Evolutionary conservation across 2,797 vertebrate genomes (phyloP), one percentile per base, ranked within the genome.

Genomic region (Syndactyla subalaris): DNA sequence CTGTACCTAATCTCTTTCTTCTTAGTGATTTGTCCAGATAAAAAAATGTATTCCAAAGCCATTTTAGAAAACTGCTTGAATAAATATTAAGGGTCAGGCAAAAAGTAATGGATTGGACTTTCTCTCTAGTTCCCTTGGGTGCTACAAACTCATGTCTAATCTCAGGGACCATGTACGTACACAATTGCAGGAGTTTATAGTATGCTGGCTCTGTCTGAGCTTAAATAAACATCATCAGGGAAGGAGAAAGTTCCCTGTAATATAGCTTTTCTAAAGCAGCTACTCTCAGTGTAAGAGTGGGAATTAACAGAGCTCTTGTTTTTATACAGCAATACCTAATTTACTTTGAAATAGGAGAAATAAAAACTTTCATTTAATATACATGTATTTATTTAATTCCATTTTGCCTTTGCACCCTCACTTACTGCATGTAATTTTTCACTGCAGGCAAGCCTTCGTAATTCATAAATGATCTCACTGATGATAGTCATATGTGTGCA

Each of bases 131-230:
- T 79, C 34, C 29, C 23, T 45, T 80, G 32, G 12, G 39, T 74
- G 30, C 23, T 49, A 63, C 16, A 63, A 61, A 87, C 0, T 1
- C 27, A 27, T 1, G 3, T 36, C 24, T 57, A 14, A 94, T 59
- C 48, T 63, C 45, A 68, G 52, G 55, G 45, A 87, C 38, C 1
- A 1, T 0, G 3, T 26, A 66, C 0, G 0, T 19, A 54, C 23
- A 66, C 39, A 76, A 14, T 0, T 54, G 36, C 12, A 2, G 7
- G 29, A 82, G 43, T 30, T 73, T 38, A 45, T 11, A 29, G 24
- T 32, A 55, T 12, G 10, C 32, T 46, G 59, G 19, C 48, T 74
- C 61, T 90, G 54, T 65, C 51, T 70, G 46, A 30, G 4, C 29
- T 70, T 68, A 84, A 85, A 62, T 19, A 81, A 73, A 39, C 12